Percentiles rank a stretch among this genome's conserved stretches.
Conservation (phyloP, 2,888 invertebrate genomes). For the Xestobium rufovillosum region DNA sequence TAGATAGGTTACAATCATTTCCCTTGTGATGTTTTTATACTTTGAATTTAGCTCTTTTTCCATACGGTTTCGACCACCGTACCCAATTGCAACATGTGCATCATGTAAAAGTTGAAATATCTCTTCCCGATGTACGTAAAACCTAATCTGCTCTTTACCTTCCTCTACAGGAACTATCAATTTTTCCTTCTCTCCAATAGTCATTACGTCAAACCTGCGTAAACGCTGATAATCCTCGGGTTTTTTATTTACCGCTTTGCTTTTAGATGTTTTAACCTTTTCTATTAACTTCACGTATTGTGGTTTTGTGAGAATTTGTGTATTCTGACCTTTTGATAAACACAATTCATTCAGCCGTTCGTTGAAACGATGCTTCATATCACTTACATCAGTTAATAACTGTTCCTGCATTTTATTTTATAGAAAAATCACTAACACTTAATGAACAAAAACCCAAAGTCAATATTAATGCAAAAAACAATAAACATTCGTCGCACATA, state of each 20-base stretch:
- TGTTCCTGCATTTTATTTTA: conserved; percentile 9
- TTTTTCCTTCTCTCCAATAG: conserved; percentile 15
- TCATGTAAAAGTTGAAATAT: conserved; percentile 16
- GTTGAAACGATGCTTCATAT: conserved; percentile 12
- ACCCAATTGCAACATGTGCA: conserved; percentile 10
- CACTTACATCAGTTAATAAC: conserved; percentile 6
- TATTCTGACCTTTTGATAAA: conserved; percentile 11
- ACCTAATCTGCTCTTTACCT: conserved; percentile 11
- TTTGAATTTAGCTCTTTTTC: conserved; percentile 12
- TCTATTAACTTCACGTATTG: conserved; percentile 11
- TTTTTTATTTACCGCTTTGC: neutral
- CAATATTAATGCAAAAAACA: conserved; percentile 8
- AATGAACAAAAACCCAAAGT: conserved; percentile 6
- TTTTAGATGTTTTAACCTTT: conserved; percentile 8
- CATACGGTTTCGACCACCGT: conserved; percentile 13
- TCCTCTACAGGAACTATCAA: conserved; percentile 14
- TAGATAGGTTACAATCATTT: conserved; percentile 12
- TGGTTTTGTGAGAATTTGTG: conserved; percentile 11
- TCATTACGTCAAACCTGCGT: conserved; percentile 8
- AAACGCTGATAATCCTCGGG: conserved; percentile 7
- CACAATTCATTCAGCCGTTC: conserved; percentile 11
- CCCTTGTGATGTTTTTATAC: conserved; percentile 13
- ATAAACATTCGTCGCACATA: conserved; percentile 9
- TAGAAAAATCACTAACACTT: conserved; percentile 6
- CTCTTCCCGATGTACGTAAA: conserved; percentile 13